Evolutionary conservation across 2,888 invertebrate species (phyloP).

Genomic region (Sarcophaga rosellei): DNA sequence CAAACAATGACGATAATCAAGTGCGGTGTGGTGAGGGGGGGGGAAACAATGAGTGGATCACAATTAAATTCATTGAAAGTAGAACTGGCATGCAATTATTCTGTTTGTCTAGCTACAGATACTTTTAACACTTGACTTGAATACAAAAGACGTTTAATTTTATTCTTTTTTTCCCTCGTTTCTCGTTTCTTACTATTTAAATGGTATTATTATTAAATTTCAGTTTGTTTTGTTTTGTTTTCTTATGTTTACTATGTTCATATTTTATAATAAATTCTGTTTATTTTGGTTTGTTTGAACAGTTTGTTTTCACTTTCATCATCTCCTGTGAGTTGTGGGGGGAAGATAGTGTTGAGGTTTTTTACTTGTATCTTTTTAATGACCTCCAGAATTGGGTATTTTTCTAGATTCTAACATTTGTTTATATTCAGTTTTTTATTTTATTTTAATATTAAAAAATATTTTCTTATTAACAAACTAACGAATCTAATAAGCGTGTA

Average conservation of each 20-base stretch:
- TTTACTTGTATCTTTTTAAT: background rate
- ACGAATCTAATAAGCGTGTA: no score
- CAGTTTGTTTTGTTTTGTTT: constrained; percentile 7
- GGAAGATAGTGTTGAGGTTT: background rate
- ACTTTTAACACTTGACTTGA: constrained; percentile 12
- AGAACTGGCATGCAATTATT: constrained; percentile 11
- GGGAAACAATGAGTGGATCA: constrained; percentile 1
- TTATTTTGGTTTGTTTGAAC: constrained; percentile 6
- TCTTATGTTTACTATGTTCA: background rate
- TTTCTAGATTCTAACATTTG: background rate
- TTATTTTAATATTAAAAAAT: no score
- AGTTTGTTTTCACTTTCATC: constrained; percentile 39
- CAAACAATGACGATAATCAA: background rate
- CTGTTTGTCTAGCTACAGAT: constrained; percentile 19
- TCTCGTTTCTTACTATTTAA: no score
- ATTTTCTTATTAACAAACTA: no score
- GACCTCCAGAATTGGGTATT: constrained; percentile 4
- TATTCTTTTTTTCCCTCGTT: background rate
- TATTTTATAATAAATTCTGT: background rate
- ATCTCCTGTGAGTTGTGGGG: background rate
- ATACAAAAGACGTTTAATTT: background rate
- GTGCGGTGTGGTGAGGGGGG: background rate
- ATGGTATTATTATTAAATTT: background rate
- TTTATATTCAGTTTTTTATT: no score
- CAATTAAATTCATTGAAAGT: constrained; percentile 19